Evolutionary conservation across 37 sponge, comb jelly and placozoan genomes (phyloP).

Genomic region (Crambe crambe): DNA sequence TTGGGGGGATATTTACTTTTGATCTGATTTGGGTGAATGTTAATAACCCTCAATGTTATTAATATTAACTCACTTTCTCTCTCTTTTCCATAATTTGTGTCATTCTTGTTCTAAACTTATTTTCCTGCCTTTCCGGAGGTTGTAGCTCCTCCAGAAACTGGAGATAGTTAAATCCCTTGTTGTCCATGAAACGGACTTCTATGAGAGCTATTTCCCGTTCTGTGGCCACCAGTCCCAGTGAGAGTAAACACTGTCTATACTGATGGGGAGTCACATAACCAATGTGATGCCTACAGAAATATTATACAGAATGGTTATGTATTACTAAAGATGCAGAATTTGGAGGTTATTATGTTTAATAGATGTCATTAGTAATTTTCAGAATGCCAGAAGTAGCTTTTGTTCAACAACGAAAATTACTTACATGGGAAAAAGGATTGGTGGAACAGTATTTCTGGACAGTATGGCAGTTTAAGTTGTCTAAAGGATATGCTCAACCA

Average conservation of each 20-base stretch:
- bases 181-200: constrained; percentile 51
- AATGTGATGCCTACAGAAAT: constrained; percentile 8
- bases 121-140: constrained; percentile 42
- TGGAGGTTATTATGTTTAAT: too few species aligned
- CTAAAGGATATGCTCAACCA: too few species aligned
- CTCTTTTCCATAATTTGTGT: constrained; percentile 12
- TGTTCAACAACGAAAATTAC: too few species aligned
- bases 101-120: constrained; percentile 47
- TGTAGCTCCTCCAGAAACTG: constrained; percentile 70
- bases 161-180: constrained; percentile 83
- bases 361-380: too few species aligned
- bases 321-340: too few species aligned
- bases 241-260: constrained; percentile 75
- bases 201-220: constrained; percentile 45
- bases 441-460: too few species aligned
- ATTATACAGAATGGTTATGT: neutral
- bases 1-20: too few species aligned
- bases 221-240: constrained; percentile 40
- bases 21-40: too few species aligned
- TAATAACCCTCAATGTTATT: too few species aligned
- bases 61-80: constrained; percentile 3
- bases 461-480: too few species aligned
- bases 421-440: too few species aligned
- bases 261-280: constrained; percentile 37
- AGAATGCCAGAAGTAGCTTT: too few species aligned